phyloP scores from a whole-genome alignment of 1,140 invertebrate species.

The Drosophila pallidifrons region DNA sequence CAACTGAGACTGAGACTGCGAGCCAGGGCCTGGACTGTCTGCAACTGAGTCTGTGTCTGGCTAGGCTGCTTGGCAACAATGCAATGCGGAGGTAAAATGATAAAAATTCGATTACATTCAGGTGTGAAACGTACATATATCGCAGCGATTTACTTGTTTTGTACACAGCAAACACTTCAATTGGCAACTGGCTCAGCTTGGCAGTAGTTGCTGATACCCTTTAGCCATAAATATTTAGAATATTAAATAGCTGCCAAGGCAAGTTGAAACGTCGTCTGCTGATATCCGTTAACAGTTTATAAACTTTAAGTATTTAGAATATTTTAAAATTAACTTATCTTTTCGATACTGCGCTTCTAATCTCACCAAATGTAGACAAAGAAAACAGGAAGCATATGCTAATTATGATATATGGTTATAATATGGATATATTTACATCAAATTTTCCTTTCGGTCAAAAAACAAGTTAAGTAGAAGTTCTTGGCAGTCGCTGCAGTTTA shows the following conservation, averaged over 20 bases:
- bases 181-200: neutral
- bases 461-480: no score
- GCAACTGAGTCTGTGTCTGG: slow-evolving; percentile 13
- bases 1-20: slow-evolving; percentile 28
- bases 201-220: neutral
- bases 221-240: neutral
- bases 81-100: slow-evolving; percentile 81
- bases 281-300: neutral
- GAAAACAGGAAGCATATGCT: no score
- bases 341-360: no score
- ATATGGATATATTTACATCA: no score
- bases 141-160: slow-evolving; percentile 74
- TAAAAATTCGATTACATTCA: slow-evolving; percentile 84
- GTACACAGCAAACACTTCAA: slow-evolving; percentile 52
- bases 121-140: slow-evolving; percentile 80
- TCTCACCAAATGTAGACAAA: no score
- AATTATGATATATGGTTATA: no score
- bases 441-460: no score
- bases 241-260: slow-evolving; percentile 1
- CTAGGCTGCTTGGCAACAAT: slow-evolving; percentile 72
- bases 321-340: neutral
- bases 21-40: slow-evolving; percentile 30
- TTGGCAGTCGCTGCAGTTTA: no score
- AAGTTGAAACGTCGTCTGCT: slow-evolving; percentile 10
- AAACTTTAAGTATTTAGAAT: neutral